phyloP scores from a whole-genome alignment of 2,797 vertebrate genomes.

The Melanotaenia pygmaea region DNA sequence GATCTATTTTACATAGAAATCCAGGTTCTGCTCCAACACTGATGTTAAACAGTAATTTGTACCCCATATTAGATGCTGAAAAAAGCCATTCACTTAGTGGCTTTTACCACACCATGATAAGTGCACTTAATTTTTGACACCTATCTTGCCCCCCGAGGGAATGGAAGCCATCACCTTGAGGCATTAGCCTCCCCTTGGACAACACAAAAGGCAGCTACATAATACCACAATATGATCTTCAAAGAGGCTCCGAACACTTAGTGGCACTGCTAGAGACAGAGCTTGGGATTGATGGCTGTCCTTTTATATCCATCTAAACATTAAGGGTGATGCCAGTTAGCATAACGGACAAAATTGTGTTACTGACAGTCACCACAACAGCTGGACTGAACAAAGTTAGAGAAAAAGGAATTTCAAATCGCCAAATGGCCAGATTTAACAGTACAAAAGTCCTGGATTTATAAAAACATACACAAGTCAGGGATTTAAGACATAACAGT shows the following conservation, averaged over 20 bases:
- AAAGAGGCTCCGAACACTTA: slow-evolving; percentile 12
- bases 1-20: slow-evolving; percentile 16
- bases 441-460: not conserved
- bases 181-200: not conserved
- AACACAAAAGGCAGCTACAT: slow-evolving; percentile 18
- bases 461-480: too few relatives aligned
- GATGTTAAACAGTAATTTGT: slow-evolving; percentile 16
- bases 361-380: not conserved
- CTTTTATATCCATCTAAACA: slow-evolving; percentile 3
- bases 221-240: not conserved
- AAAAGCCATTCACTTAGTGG: slow-evolving; percentile 1
- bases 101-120: slow-evolving; percentile 11
- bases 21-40: not conserved
- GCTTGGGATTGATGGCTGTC: slow-evolving; percentile 28
- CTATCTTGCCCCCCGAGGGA: not conserved
- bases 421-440: not conserved
- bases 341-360: slow-evolving; percentile 26
- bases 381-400: not conserved
- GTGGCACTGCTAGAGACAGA: slow-evolving; percentile 1
- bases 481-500: too few relatives aligned
- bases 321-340: slow-evolving; percentile 29
- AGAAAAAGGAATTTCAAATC: not conserved
- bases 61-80: not conserved
- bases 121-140: slow-evolving; percentile 23
- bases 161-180: not conserved